Base-by-base conservation (phyloP, 35 echinoderm and acorn worm species). In the Acanthaster planci region DNA sequence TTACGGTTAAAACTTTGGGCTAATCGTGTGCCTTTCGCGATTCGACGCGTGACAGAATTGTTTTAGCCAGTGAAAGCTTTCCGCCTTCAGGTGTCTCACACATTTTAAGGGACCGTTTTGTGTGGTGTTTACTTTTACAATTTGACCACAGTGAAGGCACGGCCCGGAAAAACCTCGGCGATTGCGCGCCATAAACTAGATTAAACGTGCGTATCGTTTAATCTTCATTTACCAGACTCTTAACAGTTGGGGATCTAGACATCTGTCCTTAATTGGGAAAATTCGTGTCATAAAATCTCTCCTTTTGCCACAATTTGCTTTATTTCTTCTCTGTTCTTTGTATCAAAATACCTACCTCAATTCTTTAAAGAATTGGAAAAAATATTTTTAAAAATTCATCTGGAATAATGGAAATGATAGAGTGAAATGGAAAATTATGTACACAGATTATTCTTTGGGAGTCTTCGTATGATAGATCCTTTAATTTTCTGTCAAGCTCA, bases 321-420 rank as follows among this genome's bases (percentile, higher is more conserved):
- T 80, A n/a, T 47, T 38, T 44, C 5, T 80, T 80, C n/a, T 42
- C 77, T 42, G 77, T 80, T 10, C 38, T 40, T 1, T 80, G 77
- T 80, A 80, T 80, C 21, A 80, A 80, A 50, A 38, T 21, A 10
- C 77, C 77, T 17, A 40, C 39, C 26, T 18, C 21, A n/a, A 40
- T 50, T 44, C 42, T 80, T 80, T 80, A 47, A 19, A 36, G 17
- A 38, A 44, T 17, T 80, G 39, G n/a, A n/a, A 16, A 80, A 38
- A 80, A 80, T n/a, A 40, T 39, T 80, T 80, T 44, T 19, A n/a
- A n/a, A 80, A 80, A 50, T 80, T 80, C 22, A 80, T 80, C 2
- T 80, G 77, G 77, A 80, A 80, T 40, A 21, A 22, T 40, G 77
- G 77, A 9, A 80, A 40, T 50, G 77, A 80, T 19, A 80, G 38